Base-by-base conservation (phyloP, 1,140 invertebrate species). In the Megalonaias nervosa region DNA sequence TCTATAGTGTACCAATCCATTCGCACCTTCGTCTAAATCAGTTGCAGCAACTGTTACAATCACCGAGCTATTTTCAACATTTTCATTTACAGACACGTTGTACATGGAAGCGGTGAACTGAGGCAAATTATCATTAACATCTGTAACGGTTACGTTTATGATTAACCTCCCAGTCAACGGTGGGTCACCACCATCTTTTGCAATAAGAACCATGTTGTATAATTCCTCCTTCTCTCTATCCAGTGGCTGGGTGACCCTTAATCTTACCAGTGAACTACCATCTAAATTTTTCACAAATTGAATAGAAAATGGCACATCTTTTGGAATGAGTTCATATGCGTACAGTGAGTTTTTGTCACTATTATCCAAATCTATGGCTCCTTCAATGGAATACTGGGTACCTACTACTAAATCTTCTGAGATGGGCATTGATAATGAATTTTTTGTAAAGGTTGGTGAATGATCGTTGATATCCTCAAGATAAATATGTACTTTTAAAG, bases 391-490 rank as follows among this genome's bases (percentile, higher is more conserved):
- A 0, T 95, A 94, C 90, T 97, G 95, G 23, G 94, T 92, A 0
- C 84, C 84, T n/a, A 87, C 80, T 19, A 82, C 70, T 13, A 85
- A 81, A 9, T 85, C 83, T 94, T 95, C 90, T 1, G 85, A 79
- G 23, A 89, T 84, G 19, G 74, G 67, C 2, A 89, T 64, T 17
- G 76, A 80, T 21, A 85, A 73, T 1, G 55, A 26, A 12, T 73
- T 58, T 15, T 76, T 67, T n/a, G 81, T 77, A 91, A 98, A 98
- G 14, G 93, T 91, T 0, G 97, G 97, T 3, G 96, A 94, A 90
- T 98, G 98, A 92, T 99, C 97, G 89, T 99, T 99, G 12, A 96
- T 96, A 88, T 98, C 97, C 1, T 88, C 77, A 55, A 91, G 82
- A 17, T 85, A 80, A 4, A 91, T 75, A 11, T 79, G 77, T 31